Base-by-base conservation (phyloP, 2,888 invertebrate species). In the Rutpela maculata region DNA sequence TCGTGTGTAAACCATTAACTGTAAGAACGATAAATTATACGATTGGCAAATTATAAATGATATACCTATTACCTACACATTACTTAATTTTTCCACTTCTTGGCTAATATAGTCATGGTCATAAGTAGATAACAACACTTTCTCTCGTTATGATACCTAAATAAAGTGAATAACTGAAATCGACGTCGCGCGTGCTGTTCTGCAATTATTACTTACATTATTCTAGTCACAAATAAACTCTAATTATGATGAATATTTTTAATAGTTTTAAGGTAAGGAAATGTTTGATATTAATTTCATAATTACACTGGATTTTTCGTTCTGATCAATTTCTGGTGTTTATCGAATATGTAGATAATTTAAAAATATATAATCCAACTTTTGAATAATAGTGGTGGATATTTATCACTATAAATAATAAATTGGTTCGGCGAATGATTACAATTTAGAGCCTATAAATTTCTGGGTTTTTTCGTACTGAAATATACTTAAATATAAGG, bases 51-150 rank as follows among this genome's bases (percentile, higher is more conserved):
- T 50, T 50, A 50, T 50, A 50, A 50, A n/a, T n/a, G n/a, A 50
- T 72, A 63, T 55, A 72, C 19, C 15, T 35, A 74, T 3, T 26
- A 26, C 22, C 22, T 26, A 62, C 62, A 19, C 60, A 77, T 79
- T 79, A 74, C 77, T 73, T 75, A 79, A 79, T 67, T 59, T 69
- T 74, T 69, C 77, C 75, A 79, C 75, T 74, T 71, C 75, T 69
- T 77, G 55, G 31, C n/a, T 69, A 62, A 66, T 66, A 59, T 66
- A 59, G 43, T 62, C 74, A 74, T 60, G 74, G 74, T 68, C 74
- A 69, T 74, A 74, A 62, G 74, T 35, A 50, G 59, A 43, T 31
- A 57, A n/a, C n/a, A n/a, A n/a, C 17, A 74, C 74, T 73, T 70
- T 76, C 77, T 66, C 72, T 75, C 66, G 18, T 65, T 18, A 17